Conservation (phyloP, 2,113 vertebrate species). For the Cyanoderma ruficeps region DNA sequence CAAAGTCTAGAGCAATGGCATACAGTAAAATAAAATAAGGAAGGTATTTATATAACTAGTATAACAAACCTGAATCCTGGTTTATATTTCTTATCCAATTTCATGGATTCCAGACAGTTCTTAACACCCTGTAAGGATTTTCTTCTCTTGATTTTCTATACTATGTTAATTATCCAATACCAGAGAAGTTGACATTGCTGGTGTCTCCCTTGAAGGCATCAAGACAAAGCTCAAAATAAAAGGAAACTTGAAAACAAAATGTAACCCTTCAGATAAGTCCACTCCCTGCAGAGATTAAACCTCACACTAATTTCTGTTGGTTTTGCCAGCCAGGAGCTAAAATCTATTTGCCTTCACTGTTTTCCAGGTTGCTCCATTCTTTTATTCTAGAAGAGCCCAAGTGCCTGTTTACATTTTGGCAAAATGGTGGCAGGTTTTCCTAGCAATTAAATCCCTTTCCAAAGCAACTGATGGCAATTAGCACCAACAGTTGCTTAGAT, state of each 20-base stretch:
- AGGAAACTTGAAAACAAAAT: background rate
- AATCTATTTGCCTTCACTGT: background rate
- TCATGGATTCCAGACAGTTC: background rate
- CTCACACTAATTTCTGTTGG: background rate
- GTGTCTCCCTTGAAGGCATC: background rate
- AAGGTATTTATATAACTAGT: background rate
- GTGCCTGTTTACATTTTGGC: background rate
- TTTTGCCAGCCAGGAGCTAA: background rate
- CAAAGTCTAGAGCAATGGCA: background rate
- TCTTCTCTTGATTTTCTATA: background rate
- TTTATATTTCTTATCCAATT: background rate
- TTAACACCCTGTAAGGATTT: background rate
- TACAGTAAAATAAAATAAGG: background rate
- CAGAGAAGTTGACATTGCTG: background rate
- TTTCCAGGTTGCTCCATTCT: background rate
- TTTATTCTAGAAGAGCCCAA: background rate
- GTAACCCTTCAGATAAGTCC: background rate
- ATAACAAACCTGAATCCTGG: background rate
- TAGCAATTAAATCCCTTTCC: background rate
- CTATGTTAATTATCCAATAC: background rate
- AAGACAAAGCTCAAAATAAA: background rate
- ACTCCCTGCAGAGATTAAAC: background rate
- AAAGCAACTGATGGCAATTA: background rate
- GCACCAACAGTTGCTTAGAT: background rate
- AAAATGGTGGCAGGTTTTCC: background rate